Evolutionary conservation across 1,140 invertebrate genomes (phyloP), one percentile per base, ranked within the genome.

Genomic region (Apis cerana): DNA sequence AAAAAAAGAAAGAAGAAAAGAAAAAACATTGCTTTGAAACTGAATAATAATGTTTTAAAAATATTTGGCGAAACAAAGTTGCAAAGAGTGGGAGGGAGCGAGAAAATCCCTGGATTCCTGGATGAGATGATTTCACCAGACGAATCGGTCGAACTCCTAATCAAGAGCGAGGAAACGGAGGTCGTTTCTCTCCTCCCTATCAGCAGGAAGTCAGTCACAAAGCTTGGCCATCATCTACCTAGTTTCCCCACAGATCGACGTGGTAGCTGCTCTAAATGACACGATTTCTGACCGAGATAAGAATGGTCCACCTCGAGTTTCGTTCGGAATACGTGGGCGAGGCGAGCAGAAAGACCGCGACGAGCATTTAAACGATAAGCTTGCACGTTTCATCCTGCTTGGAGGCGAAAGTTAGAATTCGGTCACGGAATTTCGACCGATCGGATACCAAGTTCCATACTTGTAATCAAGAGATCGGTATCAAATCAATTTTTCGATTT

Each of bases 281-380:
- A 70, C 75, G 89, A 90, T 90, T 89, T 78, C 84, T 84, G 69
- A 27, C 67, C 48, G 82, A 76, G 87, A 90, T 89, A 90, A 87
- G 85, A 33, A 43, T 50, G 78, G 70, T 88, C 68, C 75, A 74
- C 82, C 81, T 87, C 84, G 72, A 81, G 77, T 54, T 50, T 79
- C 77, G 77, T 52, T 59, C 61, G 78, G 83, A 84, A 80, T 86
- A 90, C 86, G 87, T 82, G 82, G 67, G 3, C 83, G 65, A 33
- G 65, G 59, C 74, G 68, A 76, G 75, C 74, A 62, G 65, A 82
- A 72, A 88, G 80, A 67, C 74, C 58, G 76, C 71, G 84, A 85
- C 65, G 61, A 62, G 84, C 82, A 89, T 90, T 88, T 82, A 83
- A 81, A 86, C 83, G 89, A 91, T 91, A 90, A 90, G 85, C 56